Base-by-base conservation (phyloP, 2,113 vertebrate genomes). In the Meles meles region DNA sequence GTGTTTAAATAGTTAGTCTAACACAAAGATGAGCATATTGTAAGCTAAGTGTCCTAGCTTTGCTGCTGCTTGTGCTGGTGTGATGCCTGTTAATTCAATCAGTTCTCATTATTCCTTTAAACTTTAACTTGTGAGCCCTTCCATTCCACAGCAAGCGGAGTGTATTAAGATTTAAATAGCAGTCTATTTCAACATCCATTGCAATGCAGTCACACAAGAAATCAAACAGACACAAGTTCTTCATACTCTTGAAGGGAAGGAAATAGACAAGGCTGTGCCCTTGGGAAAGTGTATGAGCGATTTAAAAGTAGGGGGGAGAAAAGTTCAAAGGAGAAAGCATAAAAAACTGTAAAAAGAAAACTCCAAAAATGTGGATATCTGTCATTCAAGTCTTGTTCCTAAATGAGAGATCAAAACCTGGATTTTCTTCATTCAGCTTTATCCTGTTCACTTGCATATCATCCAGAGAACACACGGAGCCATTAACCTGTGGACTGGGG, bases 91-190 rank as follows among this genome's bases (percentile, higher is more conserved):
- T 90, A 95, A 65, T 82, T 59, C 21, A 10, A 47, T 69, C 65
- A 6, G 47, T 61, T 93, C 37, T 82, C 93, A 29, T 80, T 74
- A 29, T 90, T 87, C 84, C 7, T 76, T 92, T 93, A 69, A 89
- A 44, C 63, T 94, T 89, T 49, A 20, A 42, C 61, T 94, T 59
- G 4, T 37, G 79, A 93, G 55, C 9, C 69, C 65, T 34, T 39
- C 14, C 55, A 29, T 39, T 69, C 42, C 90, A 84, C 61, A 92
- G 34, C 25, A 59, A 95, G 20, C 57, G 20, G 71, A 90, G 39
- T 76, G 74, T 95, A 85, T 95, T 95, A 88, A 97, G 85, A 92
- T 85, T 85, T 88, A 88, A 91, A 86, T 52, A 93, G 42, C 37
- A 67, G 29, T 77, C 80, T 90, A 55, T 88, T 92, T 83, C 93